Conservation (phyloP, 2,888 invertebrate species). For the Hemithea aestivaria region DNA sequence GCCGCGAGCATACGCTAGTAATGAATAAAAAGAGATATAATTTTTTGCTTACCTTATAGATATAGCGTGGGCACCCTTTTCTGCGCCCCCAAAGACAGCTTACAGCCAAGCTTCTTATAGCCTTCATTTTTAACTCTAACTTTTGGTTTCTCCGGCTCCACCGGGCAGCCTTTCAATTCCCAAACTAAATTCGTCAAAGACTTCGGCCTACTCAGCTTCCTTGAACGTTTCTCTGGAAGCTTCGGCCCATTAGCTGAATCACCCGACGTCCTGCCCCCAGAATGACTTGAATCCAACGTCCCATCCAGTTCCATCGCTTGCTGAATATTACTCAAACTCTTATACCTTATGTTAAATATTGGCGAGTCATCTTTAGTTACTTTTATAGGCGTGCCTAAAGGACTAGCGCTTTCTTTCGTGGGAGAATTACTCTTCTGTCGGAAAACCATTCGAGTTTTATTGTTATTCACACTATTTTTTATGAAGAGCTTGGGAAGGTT, state of each 20-base stretch:
- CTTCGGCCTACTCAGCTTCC: slow-evolving; percentile 89
- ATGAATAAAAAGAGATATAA: too few species aligned
- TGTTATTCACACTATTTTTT: slow-evolving; percentile 84
- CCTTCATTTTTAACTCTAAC: slow-evolving; percentile 72
- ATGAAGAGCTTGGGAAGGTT: slow-evolving; percentile 88
- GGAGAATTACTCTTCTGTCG: slow-evolving; percentile 86
- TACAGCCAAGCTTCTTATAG: slow-evolving; percentile 74
- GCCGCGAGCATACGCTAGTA: too few species aligned
- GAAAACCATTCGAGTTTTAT: slow-evolving; percentile 81
- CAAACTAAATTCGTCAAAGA: slow-evolving; percentile 93
- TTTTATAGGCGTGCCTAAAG: slow-evolving; percentile 72
- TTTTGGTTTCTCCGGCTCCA: slow-evolving; percentile 71
- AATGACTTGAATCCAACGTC: slow-evolving; percentile 93
- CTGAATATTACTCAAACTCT: slow-evolving; percentile 84
- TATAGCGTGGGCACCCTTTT: slow-evolving; percentile 79
- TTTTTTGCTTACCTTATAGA: slow-evolving; percentile 60
- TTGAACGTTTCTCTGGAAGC: slow-evolving; percentile 89
- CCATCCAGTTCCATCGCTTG: slow-evolving; percentile 88
- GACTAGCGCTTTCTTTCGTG: slow-evolving; percentile 84
- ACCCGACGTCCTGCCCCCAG: slow-evolving; percentile 91
- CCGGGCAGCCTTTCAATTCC: slow-evolving; percentile 81
- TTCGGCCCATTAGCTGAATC: slow-evolving; percentile 89
- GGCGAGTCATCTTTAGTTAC: slow-evolving; percentile 85
- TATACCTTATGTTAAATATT: slow-evolving; percentile 86
- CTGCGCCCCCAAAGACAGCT: slow-evolving; percentile 73